Evolutionary conservation across 2,797 vertebrate species (phyloP).

Genomic region (Agapornis canus): DNA sequence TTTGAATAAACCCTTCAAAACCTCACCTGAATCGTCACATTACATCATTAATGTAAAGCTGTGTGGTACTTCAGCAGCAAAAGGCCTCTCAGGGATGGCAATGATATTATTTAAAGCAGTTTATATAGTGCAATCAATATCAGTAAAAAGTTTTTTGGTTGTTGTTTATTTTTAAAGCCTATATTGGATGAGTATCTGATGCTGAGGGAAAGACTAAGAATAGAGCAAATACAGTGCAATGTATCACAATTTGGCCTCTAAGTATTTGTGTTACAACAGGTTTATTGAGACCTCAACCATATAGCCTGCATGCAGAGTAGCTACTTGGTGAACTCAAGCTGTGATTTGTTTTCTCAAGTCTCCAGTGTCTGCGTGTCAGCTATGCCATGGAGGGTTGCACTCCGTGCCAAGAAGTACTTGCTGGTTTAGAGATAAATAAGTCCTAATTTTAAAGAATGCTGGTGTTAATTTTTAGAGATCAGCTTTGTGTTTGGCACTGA

Average conservation of each 20-base stretch:
- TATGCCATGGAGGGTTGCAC: not conserved
- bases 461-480: not conserved
- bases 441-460: not conserved
- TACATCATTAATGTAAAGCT: not conserved
- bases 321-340: not conserved
- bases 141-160: not conserved
- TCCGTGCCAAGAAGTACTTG: not conserved
- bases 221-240: not conserved
- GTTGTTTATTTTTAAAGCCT: not conserved
- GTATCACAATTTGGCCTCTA: not conserved
- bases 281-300: not conserved
- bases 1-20: not conserved
- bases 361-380: not conserved
- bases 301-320: not conserved
- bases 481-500: not conserved
- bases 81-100: not conserved
- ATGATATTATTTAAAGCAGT: not conserved
- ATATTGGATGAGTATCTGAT: not conserved
- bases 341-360: not conserved
- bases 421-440: not conserved
- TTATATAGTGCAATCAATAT: not conserved
- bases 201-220: not conserved
- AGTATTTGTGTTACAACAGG: not conserved
- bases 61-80: not conserved
- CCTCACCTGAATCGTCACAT: not conserved